Percentiles rank a stretch among this genome's conserved stretches.
phyloP scores from a whole-genome alignment of 1,140 invertebrate species.

The Ectropis grisescens region DNA sequence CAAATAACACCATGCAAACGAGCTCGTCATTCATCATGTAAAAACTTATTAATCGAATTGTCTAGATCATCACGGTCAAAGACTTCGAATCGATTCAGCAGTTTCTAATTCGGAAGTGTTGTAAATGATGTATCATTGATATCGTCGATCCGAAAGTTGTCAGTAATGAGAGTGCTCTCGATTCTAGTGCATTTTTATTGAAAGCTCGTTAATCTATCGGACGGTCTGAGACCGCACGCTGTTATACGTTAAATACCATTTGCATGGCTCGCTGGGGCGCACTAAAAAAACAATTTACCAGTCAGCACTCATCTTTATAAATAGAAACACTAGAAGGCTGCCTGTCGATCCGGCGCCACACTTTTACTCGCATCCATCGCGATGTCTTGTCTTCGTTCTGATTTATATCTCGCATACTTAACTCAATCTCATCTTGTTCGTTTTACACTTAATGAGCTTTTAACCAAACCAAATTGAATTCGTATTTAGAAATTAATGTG shows the following conservation, averaged over 20 bases:
- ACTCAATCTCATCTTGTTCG: slow-evolving; percentile 12
- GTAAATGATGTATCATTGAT: slow-evolving; percentile 23
- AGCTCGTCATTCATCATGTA: slow-evolving; percentile 28
- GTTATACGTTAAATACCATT: slow-evolving; percentile 35
- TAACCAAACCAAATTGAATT: too few relatives aligned
- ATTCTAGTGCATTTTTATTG: slow-evolving; percentile 22
- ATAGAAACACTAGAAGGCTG: slow-evolving; percentile 31
- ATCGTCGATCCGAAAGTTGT: slow-evolving; percentile 22
- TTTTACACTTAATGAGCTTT: slow-evolving; percentile 6
- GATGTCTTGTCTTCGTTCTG: slow-evolving; percentile 29
- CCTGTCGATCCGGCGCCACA: slow-evolving; percentile 43
- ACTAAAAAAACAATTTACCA: slow-evolving; percentile 25
- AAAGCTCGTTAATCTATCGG: slow-evolving; percentile 30
- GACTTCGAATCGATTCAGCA: slow-evolving; percentile 26
- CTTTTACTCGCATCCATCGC: slow-evolving; percentile 45
- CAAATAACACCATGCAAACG: slow-evolving; percentile 25
- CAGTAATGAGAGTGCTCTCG: slow-evolving; percentile 24
- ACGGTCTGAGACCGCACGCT: slow-evolving; percentile 28
- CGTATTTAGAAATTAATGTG: too few relatives aligned
- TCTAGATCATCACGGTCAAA: slow-evolving; percentile 31
- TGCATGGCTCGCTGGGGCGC: slow-evolving; percentile 35
- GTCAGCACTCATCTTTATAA: slow-evolving; percentile 35
- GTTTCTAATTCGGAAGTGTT: slow-evolving; percentile 6
- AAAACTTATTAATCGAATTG: slow-evolving; percentile 22
- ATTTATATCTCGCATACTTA: slow-evolving; percentile 37